Evolutionary conservation across 2,888 invertebrate species (phyloP).

Genomic region (Podabrus alpinus): DNA sequence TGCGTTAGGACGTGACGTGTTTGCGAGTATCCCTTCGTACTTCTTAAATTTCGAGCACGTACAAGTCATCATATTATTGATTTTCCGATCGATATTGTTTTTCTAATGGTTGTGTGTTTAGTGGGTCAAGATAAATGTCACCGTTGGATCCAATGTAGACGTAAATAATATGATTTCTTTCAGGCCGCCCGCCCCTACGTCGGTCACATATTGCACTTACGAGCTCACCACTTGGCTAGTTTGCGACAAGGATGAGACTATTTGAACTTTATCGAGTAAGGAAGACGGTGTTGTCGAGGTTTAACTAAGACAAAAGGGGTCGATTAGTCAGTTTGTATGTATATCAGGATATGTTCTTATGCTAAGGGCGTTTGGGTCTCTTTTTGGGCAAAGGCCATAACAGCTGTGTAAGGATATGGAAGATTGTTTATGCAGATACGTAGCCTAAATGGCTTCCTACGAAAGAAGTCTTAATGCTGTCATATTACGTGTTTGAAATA

Average conservation of each 20-base stretch:
- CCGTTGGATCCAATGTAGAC: neutral
- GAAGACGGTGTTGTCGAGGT: constrained; percentile 34
- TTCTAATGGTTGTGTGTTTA: constrained; percentile 25
- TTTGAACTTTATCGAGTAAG: constrained; percentile 23
- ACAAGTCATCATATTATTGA: constrained; percentile 36
- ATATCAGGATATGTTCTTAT: constrained; percentile 44
- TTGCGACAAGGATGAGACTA: constrained; percentile 36
- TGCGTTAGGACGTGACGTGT: constrained; percentile 44
- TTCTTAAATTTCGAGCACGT: constrained; percentile 37
- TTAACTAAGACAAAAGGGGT: constrained; percentile 49
- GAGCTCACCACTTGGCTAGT: constrained; percentile 40
- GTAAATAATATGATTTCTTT: neutral
- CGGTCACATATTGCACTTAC: constrained; percentile 41
- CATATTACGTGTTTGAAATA: constrained; percentile 57
- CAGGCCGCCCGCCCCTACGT: neutral
- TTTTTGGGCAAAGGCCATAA: constrained; percentile 45
- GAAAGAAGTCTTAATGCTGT: constrained; percentile 57
- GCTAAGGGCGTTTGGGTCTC: constrained; percentile 39
- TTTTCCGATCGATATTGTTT: constrained; percentile 38
- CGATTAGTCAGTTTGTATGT: constrained; percentile 55
- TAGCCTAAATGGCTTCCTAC: constrained; percentile 51
- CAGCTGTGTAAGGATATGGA: constrained; percentile 51
- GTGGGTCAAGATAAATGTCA: constrained; percentile 29
- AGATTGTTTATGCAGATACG: constrained; percentile 55
- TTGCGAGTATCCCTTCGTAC: constrained; percentile 28